Percentiles rank a stretch among this genome's conserved stretches.
phyloP scores from a whole-genome alignment of 1,140 invertebrate genomes.

The Grapholita molesta region DNA sequence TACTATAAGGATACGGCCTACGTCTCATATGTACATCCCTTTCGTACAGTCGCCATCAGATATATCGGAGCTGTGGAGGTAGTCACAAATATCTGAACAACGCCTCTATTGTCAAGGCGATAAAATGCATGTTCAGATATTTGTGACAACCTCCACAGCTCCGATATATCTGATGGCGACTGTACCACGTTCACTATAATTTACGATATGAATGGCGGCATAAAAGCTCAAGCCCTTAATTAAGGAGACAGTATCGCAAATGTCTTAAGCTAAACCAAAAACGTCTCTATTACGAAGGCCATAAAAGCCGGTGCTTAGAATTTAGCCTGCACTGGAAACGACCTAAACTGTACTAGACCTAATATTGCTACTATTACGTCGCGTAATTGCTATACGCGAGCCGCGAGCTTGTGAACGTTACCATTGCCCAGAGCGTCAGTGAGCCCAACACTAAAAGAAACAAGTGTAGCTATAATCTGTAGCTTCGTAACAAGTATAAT shows the following conservation, averaged over 20 bases:
- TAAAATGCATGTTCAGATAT: no score
- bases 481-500: no score
- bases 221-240: not conserved
- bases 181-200: not conserved
- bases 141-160: no score
- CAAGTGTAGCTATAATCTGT: not conserved
- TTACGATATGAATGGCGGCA: not conserved
- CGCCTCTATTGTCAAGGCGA: no score
- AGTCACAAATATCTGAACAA: no score
- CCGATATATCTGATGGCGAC: no score
- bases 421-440: not conserved
- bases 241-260: not conserved
- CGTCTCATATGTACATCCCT: not conserved
- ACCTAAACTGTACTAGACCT: not conserved
- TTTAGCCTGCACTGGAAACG: not conserved
- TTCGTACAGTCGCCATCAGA: no score
- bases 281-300: not conserved
- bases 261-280: not conserved
- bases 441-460: not conserved
- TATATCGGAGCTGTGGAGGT: no score
- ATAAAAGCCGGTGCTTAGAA: not conserved
- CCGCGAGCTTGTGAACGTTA: not conserved
- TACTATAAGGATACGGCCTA: no score
- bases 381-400: not conserved
- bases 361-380: not conserved